phyloP scores from a whole-genome alignment of 2,113 vertebrate species.

The Sturnira hondurensis region DNA sequence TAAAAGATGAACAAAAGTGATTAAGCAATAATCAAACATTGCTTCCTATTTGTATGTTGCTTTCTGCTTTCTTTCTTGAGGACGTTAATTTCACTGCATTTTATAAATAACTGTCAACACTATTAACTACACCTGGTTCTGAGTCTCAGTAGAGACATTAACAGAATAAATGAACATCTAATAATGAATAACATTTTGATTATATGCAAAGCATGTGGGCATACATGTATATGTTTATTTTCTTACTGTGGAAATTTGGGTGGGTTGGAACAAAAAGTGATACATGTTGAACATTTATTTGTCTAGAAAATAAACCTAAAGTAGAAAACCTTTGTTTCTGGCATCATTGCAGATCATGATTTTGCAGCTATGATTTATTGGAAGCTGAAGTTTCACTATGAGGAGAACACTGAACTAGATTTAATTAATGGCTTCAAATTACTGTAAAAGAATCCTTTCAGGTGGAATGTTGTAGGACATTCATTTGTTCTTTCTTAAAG shows the following conservation, averaged over 20 bases:
- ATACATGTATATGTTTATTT: not conserved
- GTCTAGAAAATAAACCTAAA: not conserved
- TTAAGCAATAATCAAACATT: not conserved
- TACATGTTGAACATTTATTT: not conserved
- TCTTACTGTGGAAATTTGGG: not conserved
- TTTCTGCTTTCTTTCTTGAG: not conserved
- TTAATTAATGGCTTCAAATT: conserved; percentile 46
- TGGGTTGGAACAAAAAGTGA: not conserved
- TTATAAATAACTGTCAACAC: not conserved
- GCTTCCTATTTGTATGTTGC: not conserved
- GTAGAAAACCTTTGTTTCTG: not conserved
- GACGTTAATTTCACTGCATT: not conserved
- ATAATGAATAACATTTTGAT: not conserved
- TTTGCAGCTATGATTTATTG: not conserved
- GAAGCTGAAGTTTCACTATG: conserved; percentile 22
- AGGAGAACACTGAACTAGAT: not conserved
- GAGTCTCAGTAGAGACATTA: not conserved
- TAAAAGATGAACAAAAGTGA: not conserved
- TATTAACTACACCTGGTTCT: not conserved
- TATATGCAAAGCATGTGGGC: not conserved
- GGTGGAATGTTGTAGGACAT: not conserved
- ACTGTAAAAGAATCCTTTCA: not conserved
- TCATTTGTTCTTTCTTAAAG: conserved; percentile 16
- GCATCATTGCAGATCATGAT: not conserved
- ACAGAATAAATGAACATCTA: not conserved